Evolutionary conservation across 1,140 invertebrate species (phyloP).

Genomic region (Drosophila navojoa): DNA sequence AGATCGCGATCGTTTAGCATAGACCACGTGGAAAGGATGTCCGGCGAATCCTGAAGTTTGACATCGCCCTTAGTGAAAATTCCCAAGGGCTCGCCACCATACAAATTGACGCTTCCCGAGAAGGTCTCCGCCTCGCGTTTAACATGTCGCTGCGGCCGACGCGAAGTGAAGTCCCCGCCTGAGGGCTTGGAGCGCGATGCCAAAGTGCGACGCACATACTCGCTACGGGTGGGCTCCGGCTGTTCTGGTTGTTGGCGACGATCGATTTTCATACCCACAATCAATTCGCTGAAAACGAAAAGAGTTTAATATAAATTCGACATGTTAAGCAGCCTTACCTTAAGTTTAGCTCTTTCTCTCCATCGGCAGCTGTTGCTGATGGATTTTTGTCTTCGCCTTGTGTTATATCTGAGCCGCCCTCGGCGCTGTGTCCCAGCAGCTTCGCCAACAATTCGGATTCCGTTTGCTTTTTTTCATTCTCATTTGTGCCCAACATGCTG

Average conservation of each 20-base stretch:
- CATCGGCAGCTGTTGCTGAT: conserved; percentile 9
- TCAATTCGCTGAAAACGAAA: conserved; percentile 86
- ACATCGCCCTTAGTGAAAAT: conserved; percentile 85
- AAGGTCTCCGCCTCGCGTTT: conserved; percentile 68
- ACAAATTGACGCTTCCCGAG: conserved; percentile 85
- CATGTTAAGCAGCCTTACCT: conserved; percentile 46
- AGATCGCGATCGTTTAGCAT: conserved; percentile 87
- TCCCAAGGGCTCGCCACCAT: conserved; percentile 85
- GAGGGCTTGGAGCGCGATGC: conserved; percentile 43
- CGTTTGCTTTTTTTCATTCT: conserved; percentile 87
- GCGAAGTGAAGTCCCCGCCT: conserved; percentile 29
- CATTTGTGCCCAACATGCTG: conserved; percentile 86
- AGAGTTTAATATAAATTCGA: background rate
- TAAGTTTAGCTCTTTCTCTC: conserved; percentile 69
- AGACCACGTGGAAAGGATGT: conserved; percentile 88
- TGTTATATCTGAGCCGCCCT: conserved; percentile 63
- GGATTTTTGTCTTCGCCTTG: conserved; percentile 5
- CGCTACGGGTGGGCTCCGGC: conserved; percentile 80
- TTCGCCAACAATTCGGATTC: conserved; percentile 90
- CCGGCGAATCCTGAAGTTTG: conserved; percentile 80
- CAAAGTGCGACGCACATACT: conserved; percentile 73
- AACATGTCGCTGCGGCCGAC: conserved; percentile 36
- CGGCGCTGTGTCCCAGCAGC: conserved; percentile 85
- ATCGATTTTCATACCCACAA: conserved; percentile 91
- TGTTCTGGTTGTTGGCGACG: conserved; percentile 73